Base-by-base conservation (phyloP, 2,113 vertebrate species). In the Sylvia atricapilla region DNA sequence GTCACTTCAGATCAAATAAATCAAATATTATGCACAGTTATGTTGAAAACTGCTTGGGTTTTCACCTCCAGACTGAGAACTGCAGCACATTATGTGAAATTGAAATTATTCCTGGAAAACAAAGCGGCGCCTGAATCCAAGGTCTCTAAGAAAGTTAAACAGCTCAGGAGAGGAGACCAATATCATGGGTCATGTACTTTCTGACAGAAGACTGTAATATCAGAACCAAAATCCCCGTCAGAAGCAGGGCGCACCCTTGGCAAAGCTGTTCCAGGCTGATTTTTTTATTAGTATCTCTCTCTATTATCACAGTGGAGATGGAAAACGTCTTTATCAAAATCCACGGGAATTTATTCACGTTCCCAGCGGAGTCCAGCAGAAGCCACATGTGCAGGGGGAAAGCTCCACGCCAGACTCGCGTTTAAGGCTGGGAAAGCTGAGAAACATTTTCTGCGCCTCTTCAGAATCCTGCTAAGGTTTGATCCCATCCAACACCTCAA, bases 381-480 rank as follows among this genome's bases (percentile, higher is more conserved):
- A 83, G 9, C 3, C 46, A 35, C 70, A 66, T 7, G 17, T 13
- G 80, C 17, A 35, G 37, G 1, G 30, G 20, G 5, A 44, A 1
- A 28, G 31, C 64, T 66, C 69, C 18, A 50, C 17, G 5, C 11
- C 4, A 43, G 15, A n/a, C 10, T 22, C 27, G 2, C 0, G 25
- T 15, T 25, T 11, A 37, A 30, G 11, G 15, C 8, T 1, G 8
- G 13, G 33, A 59, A 35, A 13, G 49, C 20, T 49, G 7, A n/a
- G 43, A n/a, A 84, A 59, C 43, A 27, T 22, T 19, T 56, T 7
- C 10, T 31, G 13, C 77, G 50, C 28, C 17, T 46, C 28, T 28
- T 8, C 31, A 13, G 16, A 39, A 49, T 35, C 44, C 50, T 28
- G 4, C 18, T 19, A 15, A 53, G 4, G 19, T 27, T 15, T 21